Evolutionary conservation across 2,888 invertebrate species (phyloP).

Genomic region (Erebia aethiops): DNA sequence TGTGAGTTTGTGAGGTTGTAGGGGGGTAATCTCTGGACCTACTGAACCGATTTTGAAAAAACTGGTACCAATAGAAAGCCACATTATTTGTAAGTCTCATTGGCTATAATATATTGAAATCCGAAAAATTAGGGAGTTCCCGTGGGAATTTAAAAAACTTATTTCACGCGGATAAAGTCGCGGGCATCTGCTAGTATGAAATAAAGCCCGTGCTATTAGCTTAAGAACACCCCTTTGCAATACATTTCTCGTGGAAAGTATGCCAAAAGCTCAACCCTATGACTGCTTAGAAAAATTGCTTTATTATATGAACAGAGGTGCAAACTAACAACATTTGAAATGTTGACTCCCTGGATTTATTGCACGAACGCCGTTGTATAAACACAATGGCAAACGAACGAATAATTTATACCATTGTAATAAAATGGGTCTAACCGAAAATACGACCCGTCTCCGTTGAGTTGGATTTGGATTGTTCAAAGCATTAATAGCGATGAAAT

Average conservation of each 20-base stretch:
- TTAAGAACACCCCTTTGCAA: neutral
- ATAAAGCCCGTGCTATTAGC: too few relatives aligned
- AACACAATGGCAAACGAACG: slow-evolving; percentile 55
- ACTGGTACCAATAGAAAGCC: too few relatives aligned
- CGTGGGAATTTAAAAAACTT: too few relatives aligned
- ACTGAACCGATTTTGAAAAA: too few relatives aligned
- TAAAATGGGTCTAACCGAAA: slow-evolving; percentile 40
- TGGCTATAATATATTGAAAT: too few relatives aligned
- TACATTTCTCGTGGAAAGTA: neutral
- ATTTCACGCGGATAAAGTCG: too few relatives aligned
- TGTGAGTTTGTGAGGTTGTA: too few relatives aligned
- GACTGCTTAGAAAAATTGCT: slow-evolving; percentile 8
- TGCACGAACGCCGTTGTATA: slow-evolving; percentile 46
- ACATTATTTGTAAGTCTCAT: too few relatives aligned
- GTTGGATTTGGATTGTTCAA: slow-evolving; percentile 27
- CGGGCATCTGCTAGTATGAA: too few relatives aligned
- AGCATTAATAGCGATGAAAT: slow-evolving; percentile 24
- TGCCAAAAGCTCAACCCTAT: neutral
- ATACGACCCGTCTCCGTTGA: slow-evolving; percentile 30
- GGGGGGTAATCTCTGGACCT: too few relatives aligned
- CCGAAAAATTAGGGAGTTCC: too few relatives aligned
- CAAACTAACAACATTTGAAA: slow-evolving; percentile 52
- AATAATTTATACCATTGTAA: slow-evolving; percentile 49
- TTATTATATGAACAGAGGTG: slow-evolving; percentile 45
- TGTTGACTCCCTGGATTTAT: slow-evolving; percentile 51